phyloP scores from a whole-genome alignment of 2,113 vertebrate species.

The Picathartes gymnocephalus region DNA sequence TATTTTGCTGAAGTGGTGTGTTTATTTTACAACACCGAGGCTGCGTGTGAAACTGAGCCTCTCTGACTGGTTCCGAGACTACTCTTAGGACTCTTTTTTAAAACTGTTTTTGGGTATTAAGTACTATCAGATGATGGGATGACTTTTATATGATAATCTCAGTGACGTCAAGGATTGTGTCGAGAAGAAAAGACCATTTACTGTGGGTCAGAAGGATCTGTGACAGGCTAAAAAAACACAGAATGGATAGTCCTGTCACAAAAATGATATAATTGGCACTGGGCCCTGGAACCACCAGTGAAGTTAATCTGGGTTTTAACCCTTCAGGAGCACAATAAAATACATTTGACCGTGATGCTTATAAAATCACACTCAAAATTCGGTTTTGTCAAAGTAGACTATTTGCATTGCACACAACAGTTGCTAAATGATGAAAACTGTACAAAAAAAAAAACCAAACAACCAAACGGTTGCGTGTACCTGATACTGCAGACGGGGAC shows the following conservation, averaged over 20 bases:
- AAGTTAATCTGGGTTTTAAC: not conserved
- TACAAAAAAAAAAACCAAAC: not conserved
- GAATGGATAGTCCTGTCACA: not conserved
- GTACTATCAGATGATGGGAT: not conserved
- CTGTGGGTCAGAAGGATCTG: not conserved
- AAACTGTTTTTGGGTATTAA: not conserved
- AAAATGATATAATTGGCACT: not conserved
- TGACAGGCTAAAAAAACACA: not conserved
- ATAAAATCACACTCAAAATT: not conserved
- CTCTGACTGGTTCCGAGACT: not conserved
- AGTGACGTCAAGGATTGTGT: not conserved
- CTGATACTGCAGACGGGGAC: slow-evolving; percentile 80
- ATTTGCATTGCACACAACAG: not conserved
- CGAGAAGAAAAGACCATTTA: not conserved
- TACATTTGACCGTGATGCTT: not conserved
- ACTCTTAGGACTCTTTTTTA: not conserved
- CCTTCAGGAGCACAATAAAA: not conserved
- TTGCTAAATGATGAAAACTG: not conserved
- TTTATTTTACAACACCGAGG: not conserved
- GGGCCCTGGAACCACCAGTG: not conserved
- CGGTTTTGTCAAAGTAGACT: not conserved
- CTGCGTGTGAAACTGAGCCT: not conserved
- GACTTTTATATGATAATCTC: not conserved
- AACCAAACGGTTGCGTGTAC: slow-evolving; percentile 43
- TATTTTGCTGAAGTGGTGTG: not conserved